phyloP scores from a whole-genome alignment of 2,797 vertebrate species.

The Mus spretus region DNA sequence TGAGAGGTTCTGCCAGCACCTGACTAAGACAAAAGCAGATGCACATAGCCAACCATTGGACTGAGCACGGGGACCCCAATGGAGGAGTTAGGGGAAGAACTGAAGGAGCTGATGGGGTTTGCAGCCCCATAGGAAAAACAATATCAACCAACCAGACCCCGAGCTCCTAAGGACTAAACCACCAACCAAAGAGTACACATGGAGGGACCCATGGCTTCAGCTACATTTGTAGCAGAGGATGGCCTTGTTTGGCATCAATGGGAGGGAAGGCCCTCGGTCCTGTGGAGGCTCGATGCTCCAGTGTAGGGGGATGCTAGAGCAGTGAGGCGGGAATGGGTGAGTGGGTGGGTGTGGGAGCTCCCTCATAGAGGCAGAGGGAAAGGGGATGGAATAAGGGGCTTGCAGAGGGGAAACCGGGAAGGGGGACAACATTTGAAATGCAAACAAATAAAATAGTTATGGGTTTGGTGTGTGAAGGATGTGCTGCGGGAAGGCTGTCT shows the following conservation, averaged over 20 bases:
- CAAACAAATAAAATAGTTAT: neutral
- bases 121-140: neutral
- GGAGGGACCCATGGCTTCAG: no score
- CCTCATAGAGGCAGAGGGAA: neutral
- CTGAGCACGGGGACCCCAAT: no score
- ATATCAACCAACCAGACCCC: neutral
- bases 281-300: neutral
- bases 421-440: neutral
- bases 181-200: no score
- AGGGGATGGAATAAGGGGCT: neutral
- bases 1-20: neutral
- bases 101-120: no score
- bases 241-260: no score
- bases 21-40: neutral
- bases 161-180: neutral
- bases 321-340: neutral
- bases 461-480: neutral
- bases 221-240: no score
- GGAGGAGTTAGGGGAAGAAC: neutral
- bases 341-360: neutral
- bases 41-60: neutral
- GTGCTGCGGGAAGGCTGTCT: neutral
- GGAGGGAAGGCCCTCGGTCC: neutral
- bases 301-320: neutral
- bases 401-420: neutral